Evolutionary conservation across 92 coral and sea anemone genomes (phyloP), one percentile per base, ranked within the genome.

Genomic region (Parazoanthus darwini): DNA sequence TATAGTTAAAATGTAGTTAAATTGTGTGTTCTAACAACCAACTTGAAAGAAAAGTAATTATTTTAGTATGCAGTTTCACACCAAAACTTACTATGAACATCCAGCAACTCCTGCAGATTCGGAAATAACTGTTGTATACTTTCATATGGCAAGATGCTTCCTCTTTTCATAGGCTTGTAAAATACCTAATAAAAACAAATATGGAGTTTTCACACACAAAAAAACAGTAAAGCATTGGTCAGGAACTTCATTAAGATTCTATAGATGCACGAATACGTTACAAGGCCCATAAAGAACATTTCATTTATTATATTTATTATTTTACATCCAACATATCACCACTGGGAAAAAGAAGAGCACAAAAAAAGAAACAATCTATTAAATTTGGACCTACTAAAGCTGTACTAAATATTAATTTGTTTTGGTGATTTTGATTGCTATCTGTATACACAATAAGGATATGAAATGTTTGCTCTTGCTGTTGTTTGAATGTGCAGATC

Each of bases 151-250:
- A 92, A 91, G 54, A 95, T 90, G 72, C 89, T 91, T 59, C 83
- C 92, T 81, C 93, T 97, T 88, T 90, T 88, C 99, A 96, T 92
- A n/a, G 99, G 99, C 86, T 91, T 97, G 91, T 97, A 94, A 86
- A 97, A 97, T 79, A 97, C 99, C 98, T 95, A 65, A 16, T 67
- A n/a, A 50, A 77, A 54, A 0, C 18, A 6, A 76, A 71, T 63
- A 59, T 63, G 16, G 0, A 23, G 8, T 22, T 18, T 63, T 63
- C 2, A 39, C 42, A 39, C 8, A 70, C 8, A 29, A 7, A 77
- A 66, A 77, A n/a, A 86, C 16, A 82, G n/a, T 23, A 65, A 63
- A 63, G 2, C 25, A 23, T 26, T 63, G 25, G 33, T 29, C 33
- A 29, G 33, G 70, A 20, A 63, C 70, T 63, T 63, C 26, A 63